Evolutionary conservation across 2,113 vertebrate genomes (phyloP).

Genomic region (Indri indri): DNA sequence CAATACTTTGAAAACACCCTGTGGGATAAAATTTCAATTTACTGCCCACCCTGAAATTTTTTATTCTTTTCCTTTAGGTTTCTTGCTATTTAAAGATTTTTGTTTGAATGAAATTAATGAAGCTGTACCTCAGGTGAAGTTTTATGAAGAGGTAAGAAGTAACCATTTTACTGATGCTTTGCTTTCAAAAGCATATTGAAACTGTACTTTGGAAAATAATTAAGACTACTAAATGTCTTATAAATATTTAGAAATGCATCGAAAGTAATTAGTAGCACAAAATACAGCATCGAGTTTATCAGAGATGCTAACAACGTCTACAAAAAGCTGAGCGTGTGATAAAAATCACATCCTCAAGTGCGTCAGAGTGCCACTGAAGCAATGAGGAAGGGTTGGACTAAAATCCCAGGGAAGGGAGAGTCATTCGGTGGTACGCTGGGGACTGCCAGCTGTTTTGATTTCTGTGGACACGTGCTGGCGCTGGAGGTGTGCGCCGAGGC

Average conservation of each 20-base stretch:
- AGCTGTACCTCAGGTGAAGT: conserved; percentile 97
- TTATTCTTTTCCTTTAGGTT: conserved; percentile 85
- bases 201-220: neutral
- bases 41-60: conserved; percentile 57
- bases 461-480: neutral
- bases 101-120: conserved; percentile 97
- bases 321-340: neutral
- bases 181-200: conserved; percentile 33
- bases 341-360: neutral
- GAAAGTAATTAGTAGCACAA: neutral
- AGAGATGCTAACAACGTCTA: neutral
- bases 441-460: neutral
- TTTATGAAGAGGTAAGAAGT: conserved; percentile 95
- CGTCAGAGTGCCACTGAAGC: fast-evolving
- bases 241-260: neutral
- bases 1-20: neutral
- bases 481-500: neutral
- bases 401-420: neutral
- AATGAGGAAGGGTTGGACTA: neutral
- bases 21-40: neutral
- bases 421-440: neutral
- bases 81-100: conserved; percentile 97
- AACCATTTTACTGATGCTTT: neutral
- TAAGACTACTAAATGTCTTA: neutral
- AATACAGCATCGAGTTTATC: neutral